phyloP scores from a whole-genome alignment of 2,888 invertebrate species.

The Drepanosiphum platanoidis region DNA sequence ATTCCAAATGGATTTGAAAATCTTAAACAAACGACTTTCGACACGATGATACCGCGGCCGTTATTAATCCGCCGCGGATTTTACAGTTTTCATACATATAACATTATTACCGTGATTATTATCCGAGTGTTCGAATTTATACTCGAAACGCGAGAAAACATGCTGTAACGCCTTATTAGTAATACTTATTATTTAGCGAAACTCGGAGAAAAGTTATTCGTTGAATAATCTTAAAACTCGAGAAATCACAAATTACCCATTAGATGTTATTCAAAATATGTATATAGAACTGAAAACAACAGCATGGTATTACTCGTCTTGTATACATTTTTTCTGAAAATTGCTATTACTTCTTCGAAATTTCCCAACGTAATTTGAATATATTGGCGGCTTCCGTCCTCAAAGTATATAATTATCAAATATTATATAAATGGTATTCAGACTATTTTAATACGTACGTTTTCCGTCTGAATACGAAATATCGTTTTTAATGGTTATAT shows the following conservation, averaged over 20 bases:
- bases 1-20: too few species aligned
- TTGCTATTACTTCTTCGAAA: too few species aligned
- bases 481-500: too few species aligned
- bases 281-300: too few species aligned
- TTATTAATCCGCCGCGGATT: too few species aligned
- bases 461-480: too few species aligned
- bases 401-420: neutral
- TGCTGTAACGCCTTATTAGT: neutral
- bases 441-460: too few species aligned
- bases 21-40: too few species aligned
- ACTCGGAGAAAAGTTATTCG: constrained; percentile 28
- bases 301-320: neutral
- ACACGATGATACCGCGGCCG: too few species aligned
- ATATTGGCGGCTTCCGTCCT: neutral
- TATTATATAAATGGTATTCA: neutral
- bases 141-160: neutral
- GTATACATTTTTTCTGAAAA: neutral
- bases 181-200: neutral
- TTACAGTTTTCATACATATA: too few species aligned
- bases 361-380: too few species aligned
- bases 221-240: neutral
- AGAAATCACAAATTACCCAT: constrained; percentile 23
- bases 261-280: neutral
- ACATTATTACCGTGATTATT: too few species aligned
- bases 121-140: neutral